These are phyloP conservation scores for Omphaloscelis lunosa DNA, from an alignment of 2,888 invertebrate genomes.

Conservation along the genomic window DNA sequence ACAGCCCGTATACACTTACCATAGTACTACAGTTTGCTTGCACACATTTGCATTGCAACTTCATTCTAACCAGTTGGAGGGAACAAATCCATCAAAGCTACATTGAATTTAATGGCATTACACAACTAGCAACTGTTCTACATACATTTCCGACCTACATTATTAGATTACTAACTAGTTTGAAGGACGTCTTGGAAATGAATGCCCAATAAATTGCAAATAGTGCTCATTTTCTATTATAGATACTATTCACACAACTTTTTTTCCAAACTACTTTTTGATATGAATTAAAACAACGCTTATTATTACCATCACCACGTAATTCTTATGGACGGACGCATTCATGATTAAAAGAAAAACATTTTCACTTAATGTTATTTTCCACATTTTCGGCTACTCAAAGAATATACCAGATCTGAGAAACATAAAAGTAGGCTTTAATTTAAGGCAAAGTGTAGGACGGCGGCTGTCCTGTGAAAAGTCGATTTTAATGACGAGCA, in stretches of 20 bases:
- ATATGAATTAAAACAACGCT: not conserved
- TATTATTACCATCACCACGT: not conserved
- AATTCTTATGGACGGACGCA: too few species aligned
- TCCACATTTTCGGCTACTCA: not conserved
- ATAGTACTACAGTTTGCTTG: not conserved
- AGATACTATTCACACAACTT: not conserved
- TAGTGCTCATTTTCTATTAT: not conserved
- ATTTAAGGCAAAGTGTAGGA: slow-evolving; percentile 19
- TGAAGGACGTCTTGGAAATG: not conserved
- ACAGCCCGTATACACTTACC: too few species aligned
- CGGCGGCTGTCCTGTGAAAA: slow-evolving; percentile 49
- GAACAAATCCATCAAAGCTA: slow-evolving; percentile 21
- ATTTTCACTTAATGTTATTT: not conserved
- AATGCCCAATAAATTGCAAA: not conserved
- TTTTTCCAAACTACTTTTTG: not conserved
- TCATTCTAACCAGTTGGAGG: not conserved
- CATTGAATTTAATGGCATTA: slow-evolving; percentile 30
- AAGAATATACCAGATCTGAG: not conserved
- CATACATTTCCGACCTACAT: not conserved
- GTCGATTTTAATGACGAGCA: slow-evolving; percentile 67
- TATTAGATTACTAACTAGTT: slow-evolving; percentile 9
- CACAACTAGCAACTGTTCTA: not conserved
- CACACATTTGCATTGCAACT: slow-evolving; percentile 10
- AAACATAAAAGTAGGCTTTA: slow-evolving; percentile 24
- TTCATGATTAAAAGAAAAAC: not conserved